Evolutionary conservation across 2,888 invertebrate species (phyloP).

Genomic region (Latrodectus hesperus): DNA sequence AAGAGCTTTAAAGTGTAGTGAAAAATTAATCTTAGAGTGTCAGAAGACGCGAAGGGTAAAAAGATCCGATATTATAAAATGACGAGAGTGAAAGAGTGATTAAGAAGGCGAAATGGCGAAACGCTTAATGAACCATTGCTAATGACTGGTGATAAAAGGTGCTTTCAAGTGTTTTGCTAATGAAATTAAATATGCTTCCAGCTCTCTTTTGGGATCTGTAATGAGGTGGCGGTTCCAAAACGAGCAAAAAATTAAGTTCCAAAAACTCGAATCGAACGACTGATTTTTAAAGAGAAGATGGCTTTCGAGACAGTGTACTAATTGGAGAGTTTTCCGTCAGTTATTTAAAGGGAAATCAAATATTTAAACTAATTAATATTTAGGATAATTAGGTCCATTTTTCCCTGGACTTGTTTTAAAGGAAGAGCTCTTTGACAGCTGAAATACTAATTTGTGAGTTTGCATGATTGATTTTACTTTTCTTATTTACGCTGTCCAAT

Average conservation of each 20-base stretch:
- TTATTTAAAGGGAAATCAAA: no score
- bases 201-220: slow-evolving; percentile 13
- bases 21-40: slow-evolving; percentile 33
- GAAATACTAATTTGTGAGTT: no score
- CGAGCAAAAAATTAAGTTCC: background rate
- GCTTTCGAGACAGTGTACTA: no score
- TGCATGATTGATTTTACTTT: no score
- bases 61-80: slow-evolving; percentile 28
- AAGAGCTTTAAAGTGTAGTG: slow-evolving; percentile 10
- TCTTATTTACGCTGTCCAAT: no score
- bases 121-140: slow-evolving; percentile 55
- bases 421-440: no score
- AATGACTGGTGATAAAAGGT: slow-evolving; percentile 56
- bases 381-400: no score
- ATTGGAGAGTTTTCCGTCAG: no score
- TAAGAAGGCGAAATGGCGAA: slow-evolving; percentile 22
- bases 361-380: no score
- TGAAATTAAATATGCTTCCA: slow-evolving; percentile 54
- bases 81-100: slow-evolving; percentile 19
- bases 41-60: slow-evolving; percentile 15
- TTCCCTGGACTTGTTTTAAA: no score
- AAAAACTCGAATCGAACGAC: no score
- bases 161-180: slow-evolving; percentile 24
- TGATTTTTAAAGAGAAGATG: no score
- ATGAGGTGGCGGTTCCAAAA: slow-evolving; percentile 19